These are phyloP conservation scores for Phyllotis vaccarum DNA, from an alignment of 2,797 vertebrate genomes.

Conservation along the genomic window DNA sequence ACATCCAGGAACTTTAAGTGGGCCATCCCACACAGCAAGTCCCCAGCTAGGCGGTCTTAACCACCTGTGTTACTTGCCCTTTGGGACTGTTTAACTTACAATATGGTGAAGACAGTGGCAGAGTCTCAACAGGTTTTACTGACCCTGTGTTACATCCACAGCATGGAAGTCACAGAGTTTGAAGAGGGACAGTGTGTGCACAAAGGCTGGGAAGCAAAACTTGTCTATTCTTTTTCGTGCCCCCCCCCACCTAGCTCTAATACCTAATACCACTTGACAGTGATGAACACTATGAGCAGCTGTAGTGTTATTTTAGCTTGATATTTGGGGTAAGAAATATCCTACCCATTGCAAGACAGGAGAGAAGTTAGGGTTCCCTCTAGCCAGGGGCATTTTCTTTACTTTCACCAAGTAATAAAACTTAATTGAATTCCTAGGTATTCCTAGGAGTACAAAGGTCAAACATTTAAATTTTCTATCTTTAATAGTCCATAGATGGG, in stretches of 20 bases:
- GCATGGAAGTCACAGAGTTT: fast-evolving
- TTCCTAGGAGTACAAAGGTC: not conserved
- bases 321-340: not conserved
- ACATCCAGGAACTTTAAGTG: not conserved
- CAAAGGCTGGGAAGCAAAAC: not conserved
- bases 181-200: not conserved
- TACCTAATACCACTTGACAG: not conserved
- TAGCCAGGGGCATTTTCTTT: not conserved
- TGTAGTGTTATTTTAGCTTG: not conserved
- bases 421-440: not conserved
- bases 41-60: not conserved
- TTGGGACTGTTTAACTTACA: not conserved
- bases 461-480: not conserved
- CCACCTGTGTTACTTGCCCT: too few relatives aligned
- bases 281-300: not conserved
- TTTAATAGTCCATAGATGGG: not conserved
- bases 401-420: not conserved
- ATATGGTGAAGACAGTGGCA: not conserved
- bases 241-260: not conserved
- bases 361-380: not conserved
- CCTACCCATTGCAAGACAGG: not conserved
- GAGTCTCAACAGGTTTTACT: not conserved
- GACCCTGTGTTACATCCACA: not conserved
- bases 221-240: not conserved
- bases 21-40: not conserved